Evolutionary conservation across 2,888 invertebrate species (phyloP).

Genomic region (Dysmachus trigonus): DNA sequence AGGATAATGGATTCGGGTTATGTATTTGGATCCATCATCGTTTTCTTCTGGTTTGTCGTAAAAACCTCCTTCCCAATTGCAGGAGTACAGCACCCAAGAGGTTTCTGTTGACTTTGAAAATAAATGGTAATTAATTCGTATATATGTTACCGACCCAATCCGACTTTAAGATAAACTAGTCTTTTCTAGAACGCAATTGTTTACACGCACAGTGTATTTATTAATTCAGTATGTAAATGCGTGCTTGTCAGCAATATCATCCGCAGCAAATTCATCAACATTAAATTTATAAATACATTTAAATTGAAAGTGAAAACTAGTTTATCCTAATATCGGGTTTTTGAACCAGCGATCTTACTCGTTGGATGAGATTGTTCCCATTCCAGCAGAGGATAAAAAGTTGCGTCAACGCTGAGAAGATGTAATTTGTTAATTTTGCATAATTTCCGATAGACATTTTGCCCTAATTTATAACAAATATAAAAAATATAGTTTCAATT

Average conservation of each 20-base stretch:
- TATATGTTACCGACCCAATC: too few species aligned
- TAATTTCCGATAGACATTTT: slow-evolving; percentile 62
- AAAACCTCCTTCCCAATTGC: slow-evolving; percentile 58
- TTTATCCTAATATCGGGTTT: too few species aligned
- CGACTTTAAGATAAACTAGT: too few species aligned
- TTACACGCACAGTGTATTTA: too few species aligned
- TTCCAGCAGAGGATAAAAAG: slow-evolving; percentile 61
- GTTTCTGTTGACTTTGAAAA: slow-evolving; percentile 43
- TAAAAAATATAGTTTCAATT: not conserved
- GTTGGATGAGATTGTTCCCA: slow-evolving; percentile 61
- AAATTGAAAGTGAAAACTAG: too few species aligned
- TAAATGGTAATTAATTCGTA: not conserved
- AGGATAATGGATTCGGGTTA: slow-evolving; percentile 42
- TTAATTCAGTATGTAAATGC: too few species aligned
- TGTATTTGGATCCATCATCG: not conserved
- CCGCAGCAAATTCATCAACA: too few species aligned
- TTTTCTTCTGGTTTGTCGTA: not conserved
- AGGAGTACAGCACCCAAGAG: slow-evolving; percentile 48
- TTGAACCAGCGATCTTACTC: slow-evolving; percentile 54
- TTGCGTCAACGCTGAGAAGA: slow-evolving; percentile 60
- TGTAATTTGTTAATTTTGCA: slow-evolving; percentile 60
- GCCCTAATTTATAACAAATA: slow-evolving; percentile 48
- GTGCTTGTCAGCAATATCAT: too few species aligned
- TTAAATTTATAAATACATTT: too few species aligned
- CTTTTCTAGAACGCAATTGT: too few species aligned